Evolutionary conservation across 1,140 invertebrate genomes (phyloP).

Genomic region (Popillia japonica): DNA sequence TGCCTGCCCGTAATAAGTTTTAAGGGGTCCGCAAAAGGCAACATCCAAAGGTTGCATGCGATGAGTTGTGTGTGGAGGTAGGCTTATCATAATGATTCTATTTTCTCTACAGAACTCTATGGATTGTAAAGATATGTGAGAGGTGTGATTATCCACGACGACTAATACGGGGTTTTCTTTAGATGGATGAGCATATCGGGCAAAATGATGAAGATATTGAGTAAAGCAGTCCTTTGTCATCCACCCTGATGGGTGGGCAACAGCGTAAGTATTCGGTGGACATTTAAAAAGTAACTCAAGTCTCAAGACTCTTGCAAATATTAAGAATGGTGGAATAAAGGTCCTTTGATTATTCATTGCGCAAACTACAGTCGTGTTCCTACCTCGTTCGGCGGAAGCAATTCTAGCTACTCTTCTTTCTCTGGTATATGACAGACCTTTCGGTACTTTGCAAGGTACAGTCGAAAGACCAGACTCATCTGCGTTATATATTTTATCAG

Average conservation of each 20-base stretch:
- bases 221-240: conserved; percentile 49
- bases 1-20: neutral
- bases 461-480: conserved; percentile 28
- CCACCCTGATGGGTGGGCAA: conserved; percentile 46
- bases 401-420: conserved; percentile 30
- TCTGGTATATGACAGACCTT: neutral
- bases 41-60: too few species aligned
- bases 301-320: conserved; percentile 12
- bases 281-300: conserved; percentile 39
- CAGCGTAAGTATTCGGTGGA: conserved; percentile 12
- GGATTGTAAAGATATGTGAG: conserved; percentile 43
- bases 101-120: conserved; percentile 46
- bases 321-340: conserved; percentile 25
- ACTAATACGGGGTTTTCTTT: conserved; percentile 46
- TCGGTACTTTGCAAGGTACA: conserved; percentile 5
- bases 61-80: too few species aligned
- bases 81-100: neutral
- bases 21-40: too few species aligned
- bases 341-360: conserved; percentile 16
- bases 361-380: conserved; percentile 26
- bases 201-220: conserved; percentile 43
- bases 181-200: conserved; percentile 46
- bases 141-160: conserved; percentile 52
- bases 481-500: conserved; percentile 20
- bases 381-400: neutral